Percentiles rank a stretch among this genome's conserved stretches.
Evolutionary conservation across 2,888 invertebrate species (phyloP).

Genomic region (Eledona agricola): DNA sequence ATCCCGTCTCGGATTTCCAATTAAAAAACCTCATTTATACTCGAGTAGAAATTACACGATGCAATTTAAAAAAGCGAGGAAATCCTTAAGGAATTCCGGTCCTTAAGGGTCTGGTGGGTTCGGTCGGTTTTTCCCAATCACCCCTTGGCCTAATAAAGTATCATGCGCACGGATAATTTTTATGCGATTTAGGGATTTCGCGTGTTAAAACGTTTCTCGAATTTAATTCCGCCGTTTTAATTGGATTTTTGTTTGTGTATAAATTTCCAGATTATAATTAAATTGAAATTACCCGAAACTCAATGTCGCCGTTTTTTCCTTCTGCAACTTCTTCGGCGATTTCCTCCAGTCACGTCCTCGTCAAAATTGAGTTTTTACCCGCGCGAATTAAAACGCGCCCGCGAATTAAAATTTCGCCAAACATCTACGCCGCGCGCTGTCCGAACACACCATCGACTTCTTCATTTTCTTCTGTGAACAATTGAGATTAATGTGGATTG

Average conservation of each 20-base stretch:
- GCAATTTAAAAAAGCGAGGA: slow-evolving; percentile 59
- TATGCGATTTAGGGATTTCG: slow-evolving; percentile 62
- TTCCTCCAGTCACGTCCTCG: slow-evolving; percentile 37
- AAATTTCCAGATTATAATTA: slow-evolving; percentile 58
- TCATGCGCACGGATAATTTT: slow-evolving; percentile 63
- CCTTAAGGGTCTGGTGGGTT: slow-evolving; percentile 51
- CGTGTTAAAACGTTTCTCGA: slow-evolving; percentile 62
- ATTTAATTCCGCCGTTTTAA: slow-evolving; percentile 61
- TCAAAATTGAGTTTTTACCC: slow-evolving; percentile 31
- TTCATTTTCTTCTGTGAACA: slow-evolving; percentile 35
- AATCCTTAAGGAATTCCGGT: slow-evolving; percentile 49
- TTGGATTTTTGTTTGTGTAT: slow-evolving; percentile 61
- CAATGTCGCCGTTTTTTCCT: slow-evolving; percentile 39
- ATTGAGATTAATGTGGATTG: slow-evolving; percentile 44
- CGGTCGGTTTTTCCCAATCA: slow-evolving; percentile 51
- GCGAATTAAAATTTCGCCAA: slow-evolving; percentile 25
- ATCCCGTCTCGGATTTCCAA: slow-evolving; percentile 60
- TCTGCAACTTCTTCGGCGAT: slow-evolving; percentile 16
- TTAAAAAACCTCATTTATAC: slow-evolving; percentile 64
- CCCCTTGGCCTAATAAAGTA: slow-evolving; percentile 59
- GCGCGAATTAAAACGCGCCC: slow-evolving; percentile 24
- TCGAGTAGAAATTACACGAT: slow-evolving; percentile 62
- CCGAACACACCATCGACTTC: slow-evolving; percentile 11
- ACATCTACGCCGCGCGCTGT: slow-evolving; percentile 6
- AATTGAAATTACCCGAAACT: slow-evolving; percentile 52